Percentiles rank a stretch among this genome's conserved stretches.
phyloP scores from a whole-genome alignment of 2,113 vertebrate species.

The Pontoporia blainvillei region DNA sequence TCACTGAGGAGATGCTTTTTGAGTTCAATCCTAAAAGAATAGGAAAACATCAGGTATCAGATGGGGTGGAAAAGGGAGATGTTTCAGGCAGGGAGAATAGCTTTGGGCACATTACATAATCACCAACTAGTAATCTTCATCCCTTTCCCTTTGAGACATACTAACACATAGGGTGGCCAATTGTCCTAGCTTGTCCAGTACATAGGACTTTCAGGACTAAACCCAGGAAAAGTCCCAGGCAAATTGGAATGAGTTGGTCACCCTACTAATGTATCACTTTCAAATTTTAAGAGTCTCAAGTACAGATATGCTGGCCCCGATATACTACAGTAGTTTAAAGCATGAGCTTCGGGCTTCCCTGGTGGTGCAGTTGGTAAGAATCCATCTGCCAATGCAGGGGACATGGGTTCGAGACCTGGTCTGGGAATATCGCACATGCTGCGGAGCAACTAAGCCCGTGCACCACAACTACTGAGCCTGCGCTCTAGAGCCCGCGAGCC shows the following conservation, averaged over 20 bases:
- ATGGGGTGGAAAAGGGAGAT: background rate
- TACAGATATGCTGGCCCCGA: background rate
- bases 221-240: background rate
- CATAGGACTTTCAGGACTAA: background rate
- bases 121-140: background rate
- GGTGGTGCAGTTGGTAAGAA: no score
- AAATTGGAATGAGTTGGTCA: background rate
- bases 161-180: background rate
- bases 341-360: background rate
- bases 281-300: slow-evolving; percentile 7
- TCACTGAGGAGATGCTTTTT: background rate
- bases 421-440: no score
- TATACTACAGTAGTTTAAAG: background rate
- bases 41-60: slow-evolving; percentile 13
- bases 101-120: background rate
- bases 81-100: background rate
- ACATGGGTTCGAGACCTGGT: no score
- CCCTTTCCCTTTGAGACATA: background rate
- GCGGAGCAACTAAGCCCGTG: no score
- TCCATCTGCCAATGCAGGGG: no score
- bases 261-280: background rate
- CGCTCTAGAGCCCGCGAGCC: no score
- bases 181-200: background rate
- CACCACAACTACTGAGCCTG: no score
- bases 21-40: background rate